Percentiles rank a stretch among this genome's conserved stretches.
phyloP scores from a whole-genome alignment of 2,888 invertebrate genomes.

The Polylopha cassiicola region DNA sequence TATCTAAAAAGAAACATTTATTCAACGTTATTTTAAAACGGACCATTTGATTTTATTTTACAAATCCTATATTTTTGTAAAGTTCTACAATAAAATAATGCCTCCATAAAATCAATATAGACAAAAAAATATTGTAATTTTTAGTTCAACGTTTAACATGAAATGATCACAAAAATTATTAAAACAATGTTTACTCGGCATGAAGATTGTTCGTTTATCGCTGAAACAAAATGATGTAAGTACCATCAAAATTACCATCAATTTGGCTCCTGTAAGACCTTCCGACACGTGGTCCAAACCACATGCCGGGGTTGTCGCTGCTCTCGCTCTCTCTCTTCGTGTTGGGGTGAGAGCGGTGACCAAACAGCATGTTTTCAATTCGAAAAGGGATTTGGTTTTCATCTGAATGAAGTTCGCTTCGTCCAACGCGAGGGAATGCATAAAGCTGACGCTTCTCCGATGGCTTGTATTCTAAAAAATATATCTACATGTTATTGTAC shows the following conservation, averaged over 20 bases:
- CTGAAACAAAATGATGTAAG: no score
- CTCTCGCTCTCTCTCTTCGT: conserved; percentile 34
- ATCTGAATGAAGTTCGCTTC: conserved; percentile 32
- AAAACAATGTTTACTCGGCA: no score
- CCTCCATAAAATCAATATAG: no score
- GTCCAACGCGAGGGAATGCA: conserved; percentile 65
- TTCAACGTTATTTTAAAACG: no score
- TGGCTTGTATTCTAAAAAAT: conserved; percentile 44
- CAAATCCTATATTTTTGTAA: no score
- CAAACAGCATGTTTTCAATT: conserved; percentile 30
- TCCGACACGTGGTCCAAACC: conserved; percentile 83
- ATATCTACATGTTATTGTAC: neutral
- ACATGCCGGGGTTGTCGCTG: conserved; percentile 63
- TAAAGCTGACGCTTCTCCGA: conserved; percentile 54
- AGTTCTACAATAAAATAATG: no score
- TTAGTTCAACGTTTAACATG: neutral
- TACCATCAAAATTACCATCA: conserved; percentile 46
- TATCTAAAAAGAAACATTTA: conserved; percentile 40
- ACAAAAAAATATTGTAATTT: neutral
- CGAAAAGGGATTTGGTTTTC: conserved; percentile 25
- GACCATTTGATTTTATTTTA: no score
- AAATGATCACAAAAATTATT: no score
- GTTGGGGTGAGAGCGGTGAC: conserved; percentile 24
- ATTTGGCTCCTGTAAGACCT: conserved; percentile 60
- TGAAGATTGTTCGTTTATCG: no score